Evolutionary conservation across 1,140 invertebrate species (phyloP).

Genomic region (Calliopsis andreniformis): DNA sequence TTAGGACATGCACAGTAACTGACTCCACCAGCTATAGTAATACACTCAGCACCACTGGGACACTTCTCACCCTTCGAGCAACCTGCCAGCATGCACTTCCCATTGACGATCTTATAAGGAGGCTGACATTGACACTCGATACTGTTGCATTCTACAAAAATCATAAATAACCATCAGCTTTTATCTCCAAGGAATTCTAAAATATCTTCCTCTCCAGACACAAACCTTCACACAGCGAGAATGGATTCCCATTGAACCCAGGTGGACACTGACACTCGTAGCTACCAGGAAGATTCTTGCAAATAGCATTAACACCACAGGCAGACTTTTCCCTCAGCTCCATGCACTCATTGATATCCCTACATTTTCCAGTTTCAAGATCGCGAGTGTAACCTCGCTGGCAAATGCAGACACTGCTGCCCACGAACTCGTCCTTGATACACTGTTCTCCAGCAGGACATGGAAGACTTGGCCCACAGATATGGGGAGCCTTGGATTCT

Average conservation of each 20-base stretch:
- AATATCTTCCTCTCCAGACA: too few relatives aligned
- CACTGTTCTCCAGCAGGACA: constrained; percentile 93
- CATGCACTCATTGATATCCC: constrained; percentile 94
- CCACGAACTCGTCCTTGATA: constrained; percentile 87
- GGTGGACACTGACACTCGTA: constrained; percentile 95
- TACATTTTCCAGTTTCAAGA: constrained; percentile 86
- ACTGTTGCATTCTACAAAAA: constrained; percentile 86
- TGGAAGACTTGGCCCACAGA: constrained; percentile 88
- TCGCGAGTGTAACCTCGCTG: constrained; percentile 91
- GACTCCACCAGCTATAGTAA: constrained; percentile 93
- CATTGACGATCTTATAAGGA: constrained; percentile 91
- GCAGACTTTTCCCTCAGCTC: constrained; percentile 86
- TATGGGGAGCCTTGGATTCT: constrained; percentile 83
- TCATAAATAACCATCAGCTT: too few relatives aligned
- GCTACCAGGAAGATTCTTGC: constrained; percentile 96
- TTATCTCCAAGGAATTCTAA: background rate
- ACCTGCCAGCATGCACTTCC: constrained; percentile 91
- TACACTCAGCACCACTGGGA: constrained; percentile 91
- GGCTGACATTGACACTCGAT: constrained; percentile 93
- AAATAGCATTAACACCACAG: constrained; percentile 93
- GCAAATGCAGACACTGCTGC: constrained; percentile 92
- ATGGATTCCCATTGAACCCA: constrained; percentile 94
- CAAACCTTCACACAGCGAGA: constrained; percentile 90
- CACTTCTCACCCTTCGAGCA: constrained; percentile 90
- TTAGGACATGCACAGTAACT: constrained; percentile 94